Evolutionary conservation across 2,113 vertebrate species (phyloP), one percentile per base, ranked within the genome.

Genomic region (Promerops cafer): DNA sequence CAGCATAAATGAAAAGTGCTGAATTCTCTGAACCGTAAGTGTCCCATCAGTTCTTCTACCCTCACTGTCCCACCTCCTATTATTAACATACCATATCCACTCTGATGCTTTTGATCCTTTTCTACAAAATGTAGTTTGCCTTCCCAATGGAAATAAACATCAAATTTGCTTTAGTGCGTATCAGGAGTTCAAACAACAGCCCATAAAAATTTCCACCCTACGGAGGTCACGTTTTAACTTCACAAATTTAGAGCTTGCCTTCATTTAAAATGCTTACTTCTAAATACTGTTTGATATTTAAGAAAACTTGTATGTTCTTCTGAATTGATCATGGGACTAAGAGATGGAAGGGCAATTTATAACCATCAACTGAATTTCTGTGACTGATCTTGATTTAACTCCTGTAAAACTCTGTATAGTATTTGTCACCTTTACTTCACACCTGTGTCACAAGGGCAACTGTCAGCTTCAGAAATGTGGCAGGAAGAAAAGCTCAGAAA

Each of bases 121-220:
- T 82, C 90, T 81, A 60, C 56, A 83, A 94, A 94, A 98, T 96
- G 97, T 95, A 97, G 97, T 98, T 98, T 97, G 81, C 92, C 7
- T 96, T 96, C 96, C 97, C 97, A 96, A 96, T 87, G 94, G 97
- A 98, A 98, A 97, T 93, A 96, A 90, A 82, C 65, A 96, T 45
- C 76, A 95, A 96, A 97, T 97, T 97, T 91, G 65, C 95, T 92
- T 96, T 97, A 94, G 90, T 77, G 85, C 71, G 79, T 95, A 97
- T 96, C 96, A 96, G 61, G 90, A 97, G 92, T 96, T 97, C 96
- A 94, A 97, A 96, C 83, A 89, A 94, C 53, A 65, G 83, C 94
- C 93, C 10, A 69, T 7, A 60, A 87, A 91, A 95, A 94, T 95
- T 97, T 97, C 66, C 33, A 81, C 64, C 26, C 72, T 44, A 69